Evolutionary conservation across 2,797 vertebrate genomes (phyloP).

Genomic region (Tarsius wallacei): DNA sequence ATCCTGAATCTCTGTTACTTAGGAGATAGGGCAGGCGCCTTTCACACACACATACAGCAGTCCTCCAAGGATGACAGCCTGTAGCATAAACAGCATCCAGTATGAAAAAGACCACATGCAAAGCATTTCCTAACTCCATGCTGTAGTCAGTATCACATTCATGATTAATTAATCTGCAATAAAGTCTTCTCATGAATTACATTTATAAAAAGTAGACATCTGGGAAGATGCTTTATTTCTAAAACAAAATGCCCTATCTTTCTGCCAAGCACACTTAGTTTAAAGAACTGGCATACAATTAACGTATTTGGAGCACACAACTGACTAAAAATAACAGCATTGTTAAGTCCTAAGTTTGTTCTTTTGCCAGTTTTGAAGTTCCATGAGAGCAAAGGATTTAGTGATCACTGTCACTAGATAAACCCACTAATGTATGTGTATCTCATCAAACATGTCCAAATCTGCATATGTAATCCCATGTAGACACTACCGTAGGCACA

Average conservation of each 20-base stretch:
- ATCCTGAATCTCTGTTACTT: constrained; percentile 27
- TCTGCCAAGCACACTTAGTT: constrained; percentile 79
- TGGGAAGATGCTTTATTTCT: constrained; percentile 69
- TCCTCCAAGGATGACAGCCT: constrained; percentile 20
- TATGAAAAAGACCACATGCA: background rate
- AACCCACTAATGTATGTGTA: constrained; percentile 48
- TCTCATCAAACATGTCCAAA: constrained; percentile 49
- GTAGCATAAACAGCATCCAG: background rate
- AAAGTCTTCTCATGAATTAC: constrained; percentile 17
- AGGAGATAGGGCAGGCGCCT: background rate
- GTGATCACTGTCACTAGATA: constrained; percentile 77
- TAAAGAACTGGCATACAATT: constrained; percentile 83
- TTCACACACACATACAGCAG: background rate
- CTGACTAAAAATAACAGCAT: constrained; percentile 81
- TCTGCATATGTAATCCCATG: constrained; percentile 47
- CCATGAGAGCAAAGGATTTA: constrained; percentile 73
- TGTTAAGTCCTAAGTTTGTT: constrained; percentile 84
- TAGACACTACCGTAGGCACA: background rate
- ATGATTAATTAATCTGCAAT: constrained; percentile 20
- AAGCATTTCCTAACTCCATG: constrained; percentile 17
- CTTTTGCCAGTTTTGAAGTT: constrained; percentile 83
- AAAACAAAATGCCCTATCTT: constrained; percentile 72
- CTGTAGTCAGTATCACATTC: background rate
- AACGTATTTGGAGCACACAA: constrained; percentile 80
- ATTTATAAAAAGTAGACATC: constrained; percentile 65